Base-by-base conservation (phyloP, 2,797 vertebrate species). In the Philypnodon macrostomus region DNA sequence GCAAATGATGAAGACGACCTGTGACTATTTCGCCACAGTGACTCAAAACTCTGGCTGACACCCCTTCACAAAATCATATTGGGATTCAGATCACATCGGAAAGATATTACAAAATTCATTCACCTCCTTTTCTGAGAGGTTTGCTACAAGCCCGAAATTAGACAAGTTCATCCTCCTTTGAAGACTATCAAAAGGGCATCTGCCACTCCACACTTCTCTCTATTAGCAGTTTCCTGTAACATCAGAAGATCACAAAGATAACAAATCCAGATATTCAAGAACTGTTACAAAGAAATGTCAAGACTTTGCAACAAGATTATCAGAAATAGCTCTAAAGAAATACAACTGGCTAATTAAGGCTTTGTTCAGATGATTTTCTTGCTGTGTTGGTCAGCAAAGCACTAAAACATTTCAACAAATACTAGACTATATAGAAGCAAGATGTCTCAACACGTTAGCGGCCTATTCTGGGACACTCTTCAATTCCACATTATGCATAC, bases 51-150 rank as follows among this genome's bases (percentile, higher is more conserved):
- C 83, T 87, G 36, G 75, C 83, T 91, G 81, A 90, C 86, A 34
- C 90, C 87, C 2, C 84, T 87, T 41, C 89, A 88, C 8, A 91
- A 90, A 53, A 89, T 92, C 53, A 88, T 79, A 18, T 88, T 91
- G 51, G 80, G 51, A 67, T 91, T 93, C 87, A 53, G 81, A 88
- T 74, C 5, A 86, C 87, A 34, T n/a, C n/a, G n/a, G 89, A 91
- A 46, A 89, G 92, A 29, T 89, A 93, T 74, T 93, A n/a, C 89
- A 58, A 90, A 70, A 76, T 93, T 92, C 90, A 93, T 92, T 90
- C 90, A 92, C 68, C 92, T 90, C 90, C 90, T 93, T 66, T 91
- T 92, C 84, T 91, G 88, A 80, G 90, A 90, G 1, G 80, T 77
- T 27, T 89, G 90, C 36, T 84, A 81, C 87, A 61, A 79, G 77